Conservation (phyloP, 2,888 invertebrate species). For the Nephrotoma appendiculata region DNA sequence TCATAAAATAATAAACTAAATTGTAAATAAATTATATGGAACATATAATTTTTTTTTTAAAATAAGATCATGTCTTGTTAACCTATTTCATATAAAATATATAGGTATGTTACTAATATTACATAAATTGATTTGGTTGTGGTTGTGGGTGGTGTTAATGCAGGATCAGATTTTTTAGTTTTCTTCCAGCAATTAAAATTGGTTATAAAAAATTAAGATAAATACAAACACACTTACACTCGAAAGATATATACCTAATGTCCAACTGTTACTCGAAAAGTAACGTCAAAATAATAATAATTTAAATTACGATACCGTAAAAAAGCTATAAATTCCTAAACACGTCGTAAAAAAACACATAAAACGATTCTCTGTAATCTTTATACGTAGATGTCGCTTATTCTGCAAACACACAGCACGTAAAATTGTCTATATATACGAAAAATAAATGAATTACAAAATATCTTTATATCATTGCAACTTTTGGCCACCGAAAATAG, state of each 20-base stretch:
- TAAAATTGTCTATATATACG: not conserved
- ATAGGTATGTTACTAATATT: not conserved
- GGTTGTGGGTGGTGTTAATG: not conserved
- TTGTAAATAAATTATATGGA: not conserved
- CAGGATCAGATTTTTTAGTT: not conserved
- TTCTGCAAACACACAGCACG: not conserved
- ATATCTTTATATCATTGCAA: not conserved
- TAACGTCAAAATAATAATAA: not conserved
- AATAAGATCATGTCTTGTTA: not conserved
- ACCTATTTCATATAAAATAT: not conserved
- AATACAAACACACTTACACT: not conserved
- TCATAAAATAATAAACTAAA: not conserved
- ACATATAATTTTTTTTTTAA: not conserved
- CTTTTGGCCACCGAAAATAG: not conserved
- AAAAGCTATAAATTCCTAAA: not conserved
- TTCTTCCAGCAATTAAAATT: not conserved
- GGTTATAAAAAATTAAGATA: not conserved
- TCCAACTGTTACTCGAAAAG: not conserved
- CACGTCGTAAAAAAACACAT: not conserved
- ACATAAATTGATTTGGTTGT: not conserved
- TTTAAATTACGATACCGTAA: not conserved
- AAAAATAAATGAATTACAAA: not conserved
- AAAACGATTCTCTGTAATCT: not conserved
- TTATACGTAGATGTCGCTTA: not conserved
- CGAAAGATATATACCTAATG: not conserved